Conservation (phyloP, 1,140 invertebrate species). For the Cheumatopsyche charites region DNA sequence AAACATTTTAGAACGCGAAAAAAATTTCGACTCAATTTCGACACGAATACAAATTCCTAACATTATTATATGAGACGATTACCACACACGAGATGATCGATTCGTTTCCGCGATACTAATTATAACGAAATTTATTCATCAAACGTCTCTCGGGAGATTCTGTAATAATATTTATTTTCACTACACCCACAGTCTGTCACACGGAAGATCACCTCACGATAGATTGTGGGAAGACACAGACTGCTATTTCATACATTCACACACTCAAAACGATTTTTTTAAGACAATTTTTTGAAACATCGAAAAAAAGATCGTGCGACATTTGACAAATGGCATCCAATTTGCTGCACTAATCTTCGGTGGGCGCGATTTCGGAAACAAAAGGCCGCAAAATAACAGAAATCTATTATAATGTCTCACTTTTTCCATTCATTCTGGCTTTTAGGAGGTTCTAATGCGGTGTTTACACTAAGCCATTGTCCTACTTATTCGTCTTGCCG, state of each 20-base stretch:
- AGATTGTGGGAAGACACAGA: constrained; percentile 16
- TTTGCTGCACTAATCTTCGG: constrained; percentile 33
- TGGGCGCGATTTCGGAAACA: not conserved
- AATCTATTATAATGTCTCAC: not conserved
- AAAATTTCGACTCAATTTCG: no score
- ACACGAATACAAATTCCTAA: no score
- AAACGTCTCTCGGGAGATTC: constrained; percentile 10
- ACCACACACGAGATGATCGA: no score
- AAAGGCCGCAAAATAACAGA: not conserved
- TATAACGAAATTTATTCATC: constrained; percentile 11
- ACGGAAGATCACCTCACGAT: constrained; percentile 9
- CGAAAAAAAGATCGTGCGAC: constrained; percentile 35
- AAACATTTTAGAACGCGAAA: no score
- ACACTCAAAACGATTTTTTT: not conserved
- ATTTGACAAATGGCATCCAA: constrained; percentile 35
- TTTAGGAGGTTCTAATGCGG: no score
- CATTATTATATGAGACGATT: no score
- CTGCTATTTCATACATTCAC: not conserved
- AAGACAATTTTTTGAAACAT: constrained; percentile 19
- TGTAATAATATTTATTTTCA: constrained; percentile 32
- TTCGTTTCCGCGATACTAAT: no score
- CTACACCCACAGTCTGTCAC: constrained; percentile 18
- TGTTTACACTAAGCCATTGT: no score
- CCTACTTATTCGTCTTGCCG: no score
- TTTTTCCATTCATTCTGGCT: no score